phyloP scores from a whole-genome alignment of 1,140 invertebrate species.

The Ostrea denselamellosa region DNA sequence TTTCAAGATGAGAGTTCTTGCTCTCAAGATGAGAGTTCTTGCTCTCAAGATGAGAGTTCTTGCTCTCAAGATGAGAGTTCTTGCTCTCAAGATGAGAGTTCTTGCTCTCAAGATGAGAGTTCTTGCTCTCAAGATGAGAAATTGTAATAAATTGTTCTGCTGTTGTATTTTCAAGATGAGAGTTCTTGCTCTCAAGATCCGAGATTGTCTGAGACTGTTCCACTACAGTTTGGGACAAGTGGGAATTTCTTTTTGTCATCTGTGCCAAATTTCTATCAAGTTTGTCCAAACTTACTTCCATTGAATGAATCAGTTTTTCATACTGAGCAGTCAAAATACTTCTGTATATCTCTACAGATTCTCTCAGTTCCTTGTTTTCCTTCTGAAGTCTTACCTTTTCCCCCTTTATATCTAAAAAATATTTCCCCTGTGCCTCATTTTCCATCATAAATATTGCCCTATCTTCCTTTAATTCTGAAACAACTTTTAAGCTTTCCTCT shows the following conservation, averaged over 20 bases:
- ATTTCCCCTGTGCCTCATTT: not conserved
- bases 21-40: not conserved
- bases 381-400: not conserved
- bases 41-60: not conserved
- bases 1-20: not conserved
- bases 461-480: constrained; percentile 18
- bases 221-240: not conserved
- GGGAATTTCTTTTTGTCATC: not conserved
- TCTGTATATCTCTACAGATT: not conserved
- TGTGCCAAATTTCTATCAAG: not conserved
- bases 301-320: constrained; percentile 9
- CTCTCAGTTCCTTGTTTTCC: not conserved
- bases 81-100: not conserved
- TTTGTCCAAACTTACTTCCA: not conserved
- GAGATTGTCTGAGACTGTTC: not conserved
- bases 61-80: not conserved
- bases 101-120: constrained; percentile 10
- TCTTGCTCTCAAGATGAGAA: constrained; percentile 3
- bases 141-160: not conserved
- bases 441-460: constrained; percentile 17
- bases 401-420: not conserved
- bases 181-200: not conserved
- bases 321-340: not conserved
- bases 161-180: not conserved
- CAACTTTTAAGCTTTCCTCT: not conserved